Evolutionary conservation across 1,140 invertebrate genomes (phyloP), one percentile per base, ranked within the genome.

Genomic region (Ceratitis capitata): DNA sequence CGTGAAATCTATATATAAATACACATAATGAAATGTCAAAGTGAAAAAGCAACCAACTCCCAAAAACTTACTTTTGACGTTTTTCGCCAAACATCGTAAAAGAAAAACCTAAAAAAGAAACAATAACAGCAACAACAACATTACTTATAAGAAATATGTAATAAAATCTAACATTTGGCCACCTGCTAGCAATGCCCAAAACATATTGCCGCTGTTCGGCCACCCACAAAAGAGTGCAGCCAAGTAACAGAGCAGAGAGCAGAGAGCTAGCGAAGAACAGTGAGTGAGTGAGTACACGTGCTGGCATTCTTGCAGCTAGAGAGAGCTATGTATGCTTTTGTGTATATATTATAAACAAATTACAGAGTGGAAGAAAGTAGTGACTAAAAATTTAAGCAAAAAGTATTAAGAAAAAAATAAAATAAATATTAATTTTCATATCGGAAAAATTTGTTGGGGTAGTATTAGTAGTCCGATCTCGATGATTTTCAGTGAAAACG

Each of bases 141-240:
- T 35, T 69, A n/a, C n/a, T n/a, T n/a, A n/a, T n/a, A n/a, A n/a
- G n/a, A 19, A 16, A 69, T 23, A 61, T 26, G 58, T 69, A 69
- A 69, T 69, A 69, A 32, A 10, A 69, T 35, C 61, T 69, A 35
- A 64, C 58, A 64, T 64, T 26, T 14, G 39, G 69, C 69, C 69
- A 78, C 69, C 69, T 78, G 69, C 69, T 78, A 39, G 69, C 69
- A 78, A 35, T 14, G 39, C 69, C 39, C 69, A 78, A 78, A 26
- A 56, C 51, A 56, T 56, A n/a, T 47, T 56, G 51, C 19, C 39
- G n/a, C 69, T 45, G 39, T n/a, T 2, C n/a, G 23, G 19, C 39
- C 69, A 47, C 69, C 69, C 69, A 78, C 69, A 78, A 78, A 78
- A 78, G n/a, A 78, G 39, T n/a, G n/a, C n/a, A n/a, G n/a, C n/a